Conservation (phyloP, 2,113 vertebrate genomes). For the Pedionomus torquatus region DNA sequence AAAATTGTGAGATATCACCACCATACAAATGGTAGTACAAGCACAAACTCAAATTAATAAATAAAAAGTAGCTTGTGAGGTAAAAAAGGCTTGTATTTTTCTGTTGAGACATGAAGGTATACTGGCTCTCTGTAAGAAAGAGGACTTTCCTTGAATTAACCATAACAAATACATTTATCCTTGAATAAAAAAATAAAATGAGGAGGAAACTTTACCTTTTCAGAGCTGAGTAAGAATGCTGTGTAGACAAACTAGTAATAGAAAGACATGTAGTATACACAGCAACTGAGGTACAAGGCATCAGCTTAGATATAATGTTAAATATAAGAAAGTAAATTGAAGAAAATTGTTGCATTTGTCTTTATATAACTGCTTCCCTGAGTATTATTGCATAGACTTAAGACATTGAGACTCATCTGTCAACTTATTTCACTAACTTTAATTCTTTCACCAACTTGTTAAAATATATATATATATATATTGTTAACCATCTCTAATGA, state of each 20-base stretch:
- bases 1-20: neutral
- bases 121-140: neutral
- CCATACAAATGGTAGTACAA: neutral
- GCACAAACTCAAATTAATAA: neutral
- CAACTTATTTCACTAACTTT: neutral
- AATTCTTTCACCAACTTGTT: neutral
- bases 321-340: conserved; percentile 32
- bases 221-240: neutral
- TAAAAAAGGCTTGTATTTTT: neutral
- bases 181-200: neutral
- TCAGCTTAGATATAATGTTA: neutral
- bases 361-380: conserved; percentile 10
- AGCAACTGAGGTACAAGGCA: neutral
- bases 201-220: neutral
- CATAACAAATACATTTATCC: neutral
- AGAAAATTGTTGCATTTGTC: conserved; percentile 13
- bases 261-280: neutral
- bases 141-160: neutral
- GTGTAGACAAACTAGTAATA: neutral
- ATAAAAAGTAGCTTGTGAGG: neutral
- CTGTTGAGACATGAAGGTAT: neutral
- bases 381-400: neutral
- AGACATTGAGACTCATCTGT: neutral
- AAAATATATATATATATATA: neutral
- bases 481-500: neutral